Conservation (phyloP, 2,888 invertebrate genomes). For the Argynnis bischoffii region DNA sequence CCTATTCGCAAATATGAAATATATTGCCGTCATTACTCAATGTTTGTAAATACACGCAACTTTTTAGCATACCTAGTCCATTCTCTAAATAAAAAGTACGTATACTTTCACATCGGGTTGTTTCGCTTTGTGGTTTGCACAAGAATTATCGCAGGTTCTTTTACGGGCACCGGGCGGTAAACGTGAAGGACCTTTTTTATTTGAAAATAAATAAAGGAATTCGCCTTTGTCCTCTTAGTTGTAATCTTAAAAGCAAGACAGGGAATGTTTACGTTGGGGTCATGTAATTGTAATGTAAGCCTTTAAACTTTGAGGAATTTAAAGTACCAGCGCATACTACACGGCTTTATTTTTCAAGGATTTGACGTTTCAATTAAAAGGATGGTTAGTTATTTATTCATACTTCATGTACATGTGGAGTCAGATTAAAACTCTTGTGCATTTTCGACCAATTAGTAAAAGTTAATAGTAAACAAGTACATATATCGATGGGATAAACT, state of each 20-base stretch:
- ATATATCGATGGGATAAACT: too few species aligned
- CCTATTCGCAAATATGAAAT: slow-evolving; percentile 63
- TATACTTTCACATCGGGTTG: slow-evolving; percentile 66
- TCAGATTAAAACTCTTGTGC: too few species aligned
- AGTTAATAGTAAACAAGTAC: too few species aligned
- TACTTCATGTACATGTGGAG: not conserved
- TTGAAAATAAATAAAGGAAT: slow-evolving; percentile 43
- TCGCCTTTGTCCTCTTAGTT: slow-evolving; percentile 41
- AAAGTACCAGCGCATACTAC: slow-evolving; percentile 4
- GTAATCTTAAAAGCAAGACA: slow-evolving; percentile 41
- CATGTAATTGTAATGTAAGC: slow-evolving; percentile 35
- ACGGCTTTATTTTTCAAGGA: slow-evolving; percentile 1
- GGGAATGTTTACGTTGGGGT: slow-evolving; percentile 38
- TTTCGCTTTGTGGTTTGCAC: slow-evolving; percentile 52
- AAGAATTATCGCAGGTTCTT: slow-evolving; percentile 50
- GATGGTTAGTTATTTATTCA: not conserved
- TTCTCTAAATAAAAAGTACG: slow-evolving; percentile 61
- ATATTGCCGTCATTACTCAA: slow-evolving; percentile 64
- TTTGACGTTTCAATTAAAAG: not conserved
- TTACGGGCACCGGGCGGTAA: slow-evolving; percentile 33
- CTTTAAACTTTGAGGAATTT: slow-evolving; percentile 27
- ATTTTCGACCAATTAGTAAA: too few species aligned
- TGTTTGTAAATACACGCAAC: slow-evolving; percentile 68
- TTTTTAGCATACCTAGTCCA: slow-evolving; percentile 54
- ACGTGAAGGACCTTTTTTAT: slow-evolving; percentile 38